Base-by-base conservation (phyloP, 2,797 vertebrate genomes). In the Pagetopsis macropterus region DNA sequence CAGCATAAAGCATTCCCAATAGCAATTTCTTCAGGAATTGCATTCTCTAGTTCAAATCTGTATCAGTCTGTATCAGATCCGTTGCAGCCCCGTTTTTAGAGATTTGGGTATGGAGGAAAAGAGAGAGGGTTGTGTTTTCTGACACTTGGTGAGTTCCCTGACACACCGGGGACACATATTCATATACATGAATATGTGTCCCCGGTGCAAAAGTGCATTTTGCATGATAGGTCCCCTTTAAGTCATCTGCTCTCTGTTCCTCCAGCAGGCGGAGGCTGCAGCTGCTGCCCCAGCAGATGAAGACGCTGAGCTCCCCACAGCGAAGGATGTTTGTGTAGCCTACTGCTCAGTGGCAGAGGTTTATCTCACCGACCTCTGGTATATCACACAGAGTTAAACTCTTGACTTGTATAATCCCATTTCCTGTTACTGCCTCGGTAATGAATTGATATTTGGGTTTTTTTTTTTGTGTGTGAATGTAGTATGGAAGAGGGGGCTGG, bases 361-460 rank as follows among this genome's bases (percentile, higher is more conserved):
- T 86, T 96, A 94, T 86, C 91, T 96, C 48, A 95, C 95, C 65
- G 95, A 96, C 91, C 94, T 96, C 72, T 96, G 95, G 95, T 96
- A 40, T 9, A 75, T 56, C 56, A 49, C 16, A 67, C 43, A 9
- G 12, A 70, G 48, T 51, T 52, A 45, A 52, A 50, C 65, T 48
- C 15, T 52, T 58, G 57, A 77, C 59, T 61, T 7, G 13, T 55
- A 2, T 48, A 72, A 75, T 19, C 8, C 33, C 7, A 43, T 63
- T 61, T 67, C 33, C 37, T 64, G n/a, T 61, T 55, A 23, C 61
- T 40, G 14, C 16, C 46, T 68, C 66, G 3, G 50, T 72, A 62
- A 72, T 81, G 14, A 70, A 37, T 65, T 69, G 46, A 80, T 33
- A 66, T 78, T 69, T 81, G 27, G 14, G n/a, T n/a, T 7, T 70